These are phyloP conservation scores for Pyrrhosoma nymphula DNA, from an alignment of 2,888 invertebrate species.

Conservation along the genomic window DNA sequence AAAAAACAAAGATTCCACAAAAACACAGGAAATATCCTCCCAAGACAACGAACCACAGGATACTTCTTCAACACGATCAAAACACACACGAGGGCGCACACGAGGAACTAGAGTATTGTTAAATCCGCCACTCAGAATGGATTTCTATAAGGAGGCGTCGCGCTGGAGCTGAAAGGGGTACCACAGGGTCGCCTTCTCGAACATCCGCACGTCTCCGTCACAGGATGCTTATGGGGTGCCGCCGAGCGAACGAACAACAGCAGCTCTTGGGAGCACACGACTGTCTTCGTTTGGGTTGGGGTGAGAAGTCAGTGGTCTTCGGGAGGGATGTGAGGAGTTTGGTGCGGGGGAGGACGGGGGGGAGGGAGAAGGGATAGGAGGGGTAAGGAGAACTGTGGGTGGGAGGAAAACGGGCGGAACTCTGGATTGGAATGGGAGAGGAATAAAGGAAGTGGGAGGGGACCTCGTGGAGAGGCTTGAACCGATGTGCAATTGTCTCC, in stretches of 20 bases:
- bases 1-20: not conserved
- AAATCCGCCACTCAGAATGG: no score
- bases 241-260: not conserved
- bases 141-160: no score
- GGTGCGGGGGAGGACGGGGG: not conserved
- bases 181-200: no score
- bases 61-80: not conserved
- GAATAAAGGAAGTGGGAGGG: not conserved
- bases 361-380: not conserved
- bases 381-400: not conserved
- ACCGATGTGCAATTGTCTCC: slow-evolving; percentile 2
- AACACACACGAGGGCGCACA: not conserved
- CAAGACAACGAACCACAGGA: not conserved
- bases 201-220: not conserved
- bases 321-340: not conserved
- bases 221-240: not conserved
- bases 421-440: not conserved
- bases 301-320: not conserved
- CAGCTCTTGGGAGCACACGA: not conserved
- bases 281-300: not conserved
- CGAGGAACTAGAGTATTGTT: not conserved
- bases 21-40: not conserved
- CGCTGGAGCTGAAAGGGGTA: no score
- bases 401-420: not conserved
- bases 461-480: not conserved